phyloP scores from a whole-genome alignment of 2,113 vertebrate species.

The Varanus salvator region DNA sequence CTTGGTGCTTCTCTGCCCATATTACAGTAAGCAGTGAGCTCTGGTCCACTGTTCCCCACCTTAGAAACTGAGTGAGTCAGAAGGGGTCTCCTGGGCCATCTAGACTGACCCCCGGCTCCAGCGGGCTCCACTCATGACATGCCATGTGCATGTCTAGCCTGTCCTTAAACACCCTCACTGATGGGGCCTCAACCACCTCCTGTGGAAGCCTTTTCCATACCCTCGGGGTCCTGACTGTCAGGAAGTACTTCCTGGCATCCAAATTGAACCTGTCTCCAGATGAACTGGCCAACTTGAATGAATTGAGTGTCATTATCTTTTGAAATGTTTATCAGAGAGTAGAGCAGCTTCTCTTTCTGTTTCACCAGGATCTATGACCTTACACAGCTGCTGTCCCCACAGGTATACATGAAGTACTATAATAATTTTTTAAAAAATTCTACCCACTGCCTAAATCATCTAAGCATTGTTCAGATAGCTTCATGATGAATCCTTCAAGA shows the following conservation, averaged over 20 bases:
- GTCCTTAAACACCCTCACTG: no score
- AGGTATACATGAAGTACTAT: neutral
- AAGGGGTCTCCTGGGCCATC: no score
- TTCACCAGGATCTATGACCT: conserved; percentile 53
- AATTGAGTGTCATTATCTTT: conserved; percentile 36
- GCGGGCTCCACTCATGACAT: no score
- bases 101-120: no score
- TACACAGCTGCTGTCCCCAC: neutral
- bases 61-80: neutral
- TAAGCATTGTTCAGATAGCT: neutral
- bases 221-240: no score
- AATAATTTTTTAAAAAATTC: neutral
- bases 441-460: no score
- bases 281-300: conserved; percentile 34
- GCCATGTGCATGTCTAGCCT: no score
- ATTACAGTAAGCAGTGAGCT: conserved; percentile 72
- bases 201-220: no score
- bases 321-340: conserved; percentile 49
- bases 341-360: conserved; percentile 44
- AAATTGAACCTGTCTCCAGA: no score
- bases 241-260: no score
- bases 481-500: neutral
- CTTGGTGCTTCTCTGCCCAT: conserved; percentile 64
- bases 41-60: conserved; percentile 44
- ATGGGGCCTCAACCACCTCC: no score